Conservation (phyloP, 2,888 invertebrate genomes). For the Gisinianus flammeolus region DNA sequence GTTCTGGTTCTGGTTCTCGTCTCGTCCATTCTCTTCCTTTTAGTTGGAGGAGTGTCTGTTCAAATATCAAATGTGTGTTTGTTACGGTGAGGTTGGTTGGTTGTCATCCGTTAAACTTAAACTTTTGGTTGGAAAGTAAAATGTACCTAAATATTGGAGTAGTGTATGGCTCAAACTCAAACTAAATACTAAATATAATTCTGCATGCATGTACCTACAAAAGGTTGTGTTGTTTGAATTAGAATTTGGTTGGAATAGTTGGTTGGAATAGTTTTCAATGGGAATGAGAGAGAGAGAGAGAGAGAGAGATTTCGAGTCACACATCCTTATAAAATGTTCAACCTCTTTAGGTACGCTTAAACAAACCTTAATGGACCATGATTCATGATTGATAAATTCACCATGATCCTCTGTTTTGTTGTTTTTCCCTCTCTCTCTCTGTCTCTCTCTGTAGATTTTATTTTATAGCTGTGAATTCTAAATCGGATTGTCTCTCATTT, state of each 20-base stretch:
- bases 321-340: neutral
- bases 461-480: neutral
- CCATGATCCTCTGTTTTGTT: slow-evolving; percentile 12
- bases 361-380: slow-evolving; percentile 29
- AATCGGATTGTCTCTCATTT: neutral
- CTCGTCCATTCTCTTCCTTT: too few species aligned
- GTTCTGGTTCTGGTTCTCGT: too few species aligned
- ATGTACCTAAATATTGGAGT: too few species aligned
- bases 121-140: too few species aligned
- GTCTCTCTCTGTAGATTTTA: neutral
- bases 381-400: slow-evolving; percentile 24
- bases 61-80: neutral
- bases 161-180: neutral
- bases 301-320: neutral
- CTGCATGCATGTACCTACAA: too few species aligned
- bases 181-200: neutral
- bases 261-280: neutral
- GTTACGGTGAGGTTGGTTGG: too few species aligned
- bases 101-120: too few species aligned
- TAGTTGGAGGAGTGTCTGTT: neutral
- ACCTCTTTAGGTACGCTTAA: slow-evolving; percentile 17
- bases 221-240: too few species aligned
- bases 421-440: neutral
- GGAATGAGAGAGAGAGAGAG: neutral
- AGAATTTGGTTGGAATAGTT: too few species aligned